Evolutionary conservation across 1,140 invertebrate genomes (phyloP), one percentile per base, ranked within the genome.

Genomic region (Teleopsis dalmanni): DNA sequence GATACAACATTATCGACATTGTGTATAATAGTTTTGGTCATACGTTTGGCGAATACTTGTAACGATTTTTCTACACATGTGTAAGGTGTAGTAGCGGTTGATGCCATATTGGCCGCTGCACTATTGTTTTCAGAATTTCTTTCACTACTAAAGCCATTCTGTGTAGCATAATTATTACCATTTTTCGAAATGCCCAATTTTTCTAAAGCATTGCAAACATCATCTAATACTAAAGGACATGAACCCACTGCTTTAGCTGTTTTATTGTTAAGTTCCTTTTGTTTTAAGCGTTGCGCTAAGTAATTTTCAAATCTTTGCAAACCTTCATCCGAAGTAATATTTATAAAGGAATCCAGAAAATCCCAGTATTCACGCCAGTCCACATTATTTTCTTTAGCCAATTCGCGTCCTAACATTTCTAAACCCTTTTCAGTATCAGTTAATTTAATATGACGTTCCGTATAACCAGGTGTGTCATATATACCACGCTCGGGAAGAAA

Each of bases 291-390:
- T 16, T 74, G 71, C 55, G 77, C 76, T 3, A 95, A 70, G 73
- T 87, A 85, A 19, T 77, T 75, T 70, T 95, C 89, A 1, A 95
- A 65, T 27, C 81, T 73, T 0, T 66, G 55, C 2, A 95, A 72
- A 3, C 90, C 91, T 48, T 85, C 81, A 0, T 72, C 57, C 1
- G 80, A 80, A 1, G 80, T 66, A 3, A 95, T 74, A 72, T 95
- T 83, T 7, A 83, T 77, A 65, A 87, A 92, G 5, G 76, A 78
- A 56, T 87, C 81, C 6, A 95, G 72, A 65, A 95, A 95, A 3
- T 83, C 80, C 91, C 91, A 95, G 67, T 89, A 91, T 64, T 95
- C 92, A 52, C 81, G 84, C 91, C 91, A 95, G n/a, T 76, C 74
- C 0, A 92, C 75, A 25, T 84, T 78, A 63, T 81, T 78, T 62